Conservation (phyloP, 2,888 invertebrate genomes). For the Pemphredon lugubris region DNA sequence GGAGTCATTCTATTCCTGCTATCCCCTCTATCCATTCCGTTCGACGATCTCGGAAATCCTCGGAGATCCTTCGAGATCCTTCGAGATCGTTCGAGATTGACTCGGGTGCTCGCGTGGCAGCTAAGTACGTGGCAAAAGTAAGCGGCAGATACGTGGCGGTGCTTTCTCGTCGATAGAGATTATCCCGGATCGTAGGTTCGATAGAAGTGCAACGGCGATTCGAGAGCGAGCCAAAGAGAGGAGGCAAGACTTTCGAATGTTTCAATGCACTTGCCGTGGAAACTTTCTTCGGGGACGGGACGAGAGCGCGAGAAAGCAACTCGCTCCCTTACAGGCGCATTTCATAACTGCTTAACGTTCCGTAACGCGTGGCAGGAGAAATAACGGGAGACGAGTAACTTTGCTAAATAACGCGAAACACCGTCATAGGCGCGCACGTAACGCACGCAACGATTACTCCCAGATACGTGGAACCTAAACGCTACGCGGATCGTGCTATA, state of each 20-base stretch:
- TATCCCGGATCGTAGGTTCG: slow-evolving; percentile 46
- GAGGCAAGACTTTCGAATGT: slow-evolving; percentile 74
- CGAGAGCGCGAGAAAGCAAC: slow-evolving; percentile 76
- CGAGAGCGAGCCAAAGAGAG: slow-evolving; percentile 19
- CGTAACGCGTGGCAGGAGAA: slow-evolving; percentile 73
- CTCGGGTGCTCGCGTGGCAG: too few species aligned
- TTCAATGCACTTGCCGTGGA: slow-evolving; percentile 75
- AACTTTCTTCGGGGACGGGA: slow-evolving; percentile 77
- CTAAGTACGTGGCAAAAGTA: neutral
- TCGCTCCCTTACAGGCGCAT: slow-evolving; percentile 76
- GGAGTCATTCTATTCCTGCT: too few species aligned
- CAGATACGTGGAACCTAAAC: too few species aligned
- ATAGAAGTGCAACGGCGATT: slow-evolving; percentile 63
- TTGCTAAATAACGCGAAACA: slow-evolving; percentile 46
- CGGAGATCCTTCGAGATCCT: too few species aligned
- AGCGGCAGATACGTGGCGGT: neutral
- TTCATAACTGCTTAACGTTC: slow-evolving; percentile 80
- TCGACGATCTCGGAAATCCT: too few species aligned
- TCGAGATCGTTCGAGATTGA: slow-evolving; percentile 4
- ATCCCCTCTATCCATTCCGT: too few species aligned
- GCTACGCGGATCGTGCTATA: too few species aligned
- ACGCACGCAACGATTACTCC: too few species aligned
- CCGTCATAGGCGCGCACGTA: slow-evolving; percentile 21
- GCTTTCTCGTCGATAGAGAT: slow-evolving; percentile 14
- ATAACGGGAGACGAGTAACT: slow-evolving; percentile 29